These are phyloP conservation scores for Fissipunctia ypsillon DNA, from an alignment of 2,888 invertebrate species.

Conservation along the genomic window DNA sequence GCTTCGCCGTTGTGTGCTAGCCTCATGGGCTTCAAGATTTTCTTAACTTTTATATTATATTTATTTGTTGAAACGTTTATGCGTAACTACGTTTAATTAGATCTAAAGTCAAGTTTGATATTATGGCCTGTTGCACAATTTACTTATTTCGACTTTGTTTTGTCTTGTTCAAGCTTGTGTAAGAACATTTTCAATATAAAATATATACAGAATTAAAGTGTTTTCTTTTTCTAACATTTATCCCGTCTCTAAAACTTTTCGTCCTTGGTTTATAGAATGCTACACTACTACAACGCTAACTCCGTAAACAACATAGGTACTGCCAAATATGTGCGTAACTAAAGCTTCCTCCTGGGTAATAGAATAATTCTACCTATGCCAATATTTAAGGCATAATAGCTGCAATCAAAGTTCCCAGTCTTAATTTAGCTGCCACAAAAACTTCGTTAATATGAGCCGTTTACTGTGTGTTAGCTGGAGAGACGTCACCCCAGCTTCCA, in stretches of 20 bases:
- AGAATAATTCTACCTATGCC: no score
- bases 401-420: no score
- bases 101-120: conserved; percentile 73
- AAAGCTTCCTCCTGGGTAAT: no score
- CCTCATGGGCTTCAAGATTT: conserved; percentile 58
- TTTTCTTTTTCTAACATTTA: conserved; percentile 45
- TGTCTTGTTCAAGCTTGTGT: conserved; percentile 82
- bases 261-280: background rate
- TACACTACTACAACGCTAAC: no score
- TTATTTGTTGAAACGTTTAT: conserved; percentile 77
- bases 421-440: no score
- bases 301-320: no score
- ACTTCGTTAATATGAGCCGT: no score
- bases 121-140: conserved; percentile 83
- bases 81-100: conserved; percentile 66
- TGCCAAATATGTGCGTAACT: no score
- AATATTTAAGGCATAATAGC: no score
- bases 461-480: no score
- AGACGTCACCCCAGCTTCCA: no score
- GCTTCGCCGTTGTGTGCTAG: conserved; percentile 60
- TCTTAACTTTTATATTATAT: conserved; percentile 57
- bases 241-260: background rate
- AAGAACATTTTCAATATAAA: conserved; percentile 77
- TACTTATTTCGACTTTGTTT: conserved; percentile 79
- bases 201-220: conserved; percentile 48